A percentile compares a stretch with the other conserved stretches of the same genome.
Evolutionary conservation across 1,140 invertebrate species (phyloP).

Genomic region (Lepeophtheirus salmonis): DNA sequence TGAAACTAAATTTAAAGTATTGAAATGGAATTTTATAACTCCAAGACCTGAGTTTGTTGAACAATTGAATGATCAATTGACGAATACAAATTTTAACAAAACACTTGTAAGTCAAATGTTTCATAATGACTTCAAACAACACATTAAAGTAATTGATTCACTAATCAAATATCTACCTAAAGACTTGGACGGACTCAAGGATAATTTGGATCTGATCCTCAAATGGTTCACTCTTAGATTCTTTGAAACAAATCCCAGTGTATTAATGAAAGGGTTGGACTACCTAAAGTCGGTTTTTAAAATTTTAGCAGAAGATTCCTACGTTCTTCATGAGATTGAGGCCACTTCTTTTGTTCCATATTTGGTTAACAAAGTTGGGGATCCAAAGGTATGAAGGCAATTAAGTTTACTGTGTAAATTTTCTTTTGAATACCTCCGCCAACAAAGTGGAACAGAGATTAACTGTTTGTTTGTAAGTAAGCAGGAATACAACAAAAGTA

Average conservation of each 20-base stretch:
- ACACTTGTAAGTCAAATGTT: slow-evolving; percentile 74
- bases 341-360: slow-evolving; percentile 86
- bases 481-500: too few species aligned
- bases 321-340: slow-evolving; percentile 71
- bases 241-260: slow-evolving; percentile 95
- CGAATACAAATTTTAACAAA: slow-evolving; percentile 61
- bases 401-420: too few species aligned
- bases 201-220: slow-evolving; percentile 80
- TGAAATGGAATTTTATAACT: slow-evolving; percentile 91
- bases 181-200: slow-evolving; percentile 54
- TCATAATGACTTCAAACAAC: slow-evolving; percentile 84
- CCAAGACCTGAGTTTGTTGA: slow-evolving; percentile 84
- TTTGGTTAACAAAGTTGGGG: slow-evolving; percentile 57
- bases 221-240: slow-evolving; percentile 91
- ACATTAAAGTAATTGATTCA: slow-evolving; percentile 82
- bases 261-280: slow-evolving; percentile 77
- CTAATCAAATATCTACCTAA: slow-evolving; percentile 58
- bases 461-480: too few species aligned
- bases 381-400: too few species aligned
- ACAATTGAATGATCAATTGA: slow-evolving; percentile 75
- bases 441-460: too few species aligned
- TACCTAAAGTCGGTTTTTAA: slow-evolving; percentile 67
- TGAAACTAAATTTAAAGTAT: slow-evolving; percentile 27
- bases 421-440: too few species aligned
- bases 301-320: slow-evolving; percentile 52